phyloP scores from a whole-genome alignment of 2,797 vertebrate genomes.

The Cetoscarus ocellatus region DNA sequence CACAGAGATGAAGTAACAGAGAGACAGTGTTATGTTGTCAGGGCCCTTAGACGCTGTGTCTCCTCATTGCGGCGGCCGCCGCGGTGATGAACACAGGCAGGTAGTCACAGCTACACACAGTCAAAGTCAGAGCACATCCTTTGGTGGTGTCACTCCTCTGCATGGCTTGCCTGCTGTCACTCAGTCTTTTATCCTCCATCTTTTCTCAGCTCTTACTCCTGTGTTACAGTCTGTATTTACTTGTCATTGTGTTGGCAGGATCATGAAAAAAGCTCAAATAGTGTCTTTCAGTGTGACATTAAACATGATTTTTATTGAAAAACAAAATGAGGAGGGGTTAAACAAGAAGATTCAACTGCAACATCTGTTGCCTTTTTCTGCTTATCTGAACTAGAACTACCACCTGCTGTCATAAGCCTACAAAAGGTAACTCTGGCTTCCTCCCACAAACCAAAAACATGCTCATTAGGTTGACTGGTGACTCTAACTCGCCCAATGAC shows the following conservation, averaged over 20 bases:
- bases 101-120: slow-evolving; percentile 47
- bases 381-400: slow-evolving; percentile 2
- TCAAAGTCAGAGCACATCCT: slow-evolving; percentile 61
- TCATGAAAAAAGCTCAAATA: slow-evolving; percentile 14
- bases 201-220: slow-evolving; percentile 2
- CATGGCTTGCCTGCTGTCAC: slow-evolving; percentile 27
- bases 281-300: background rate
- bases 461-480: too few relatives aligned
- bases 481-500: too few relatives aligned
- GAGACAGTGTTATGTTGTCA: slow-evolving; percentile 44
- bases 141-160: slow-evolving; percentile 42
- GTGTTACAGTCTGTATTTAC: slow-evolving; percentile 5
- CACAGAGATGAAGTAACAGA: slow-evolving; percentile 48
- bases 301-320: slow-evolving; percentile 5
- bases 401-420: background rate
- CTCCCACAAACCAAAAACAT: too few relatives aligned
- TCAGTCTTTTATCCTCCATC: too few relatives aligned
- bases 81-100: slow-evolving; percentile 48
- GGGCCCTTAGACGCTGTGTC: slow-evolving; percentile 27
- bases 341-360: background rate
- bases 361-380: background rate
- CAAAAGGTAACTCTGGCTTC: too few relatives aligned
- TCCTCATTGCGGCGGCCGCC: slow-evolving; percentile 43
- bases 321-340: background rate
- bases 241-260: slow-evolving; percentile 16